A percentile compares a stretch with the other conserved stretches of the same genome.
Conservation (phyloP, 2,113 vertebrate genomes). For the Jacana jacana region DNA sequence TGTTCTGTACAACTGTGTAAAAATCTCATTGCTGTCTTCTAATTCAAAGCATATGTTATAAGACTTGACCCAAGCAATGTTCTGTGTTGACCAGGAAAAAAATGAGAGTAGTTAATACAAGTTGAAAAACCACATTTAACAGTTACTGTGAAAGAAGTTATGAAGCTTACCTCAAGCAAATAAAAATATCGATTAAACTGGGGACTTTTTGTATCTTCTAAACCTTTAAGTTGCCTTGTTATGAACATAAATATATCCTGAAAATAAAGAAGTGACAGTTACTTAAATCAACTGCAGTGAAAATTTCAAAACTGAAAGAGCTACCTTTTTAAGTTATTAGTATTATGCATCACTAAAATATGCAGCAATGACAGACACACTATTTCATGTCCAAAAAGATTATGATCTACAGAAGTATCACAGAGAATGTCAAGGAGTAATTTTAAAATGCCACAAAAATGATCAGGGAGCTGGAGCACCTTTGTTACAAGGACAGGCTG, state of each 20-base stretch:
- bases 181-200: slow-evolving; percentile 99
- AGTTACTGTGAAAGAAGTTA: background rate
- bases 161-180: slow-evolving; percentile 88
- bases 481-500: no score
- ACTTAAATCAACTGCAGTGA: slow-evolving; percentile 12
- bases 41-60: slow-evolving; percentile 99
- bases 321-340: background rate
- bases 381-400: background rate
- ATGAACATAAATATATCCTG: slow-evolving; percentile 99
- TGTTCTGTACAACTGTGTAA: slow-evolving; percentile 96
- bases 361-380: background rate
- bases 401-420: background rate
- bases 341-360: background rate
- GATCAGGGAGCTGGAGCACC: no score
- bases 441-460: background rate
- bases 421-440: background rate
- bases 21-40: slow-evolving; percentile 99
- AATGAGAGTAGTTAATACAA: background rate
- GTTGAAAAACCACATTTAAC: background rate
- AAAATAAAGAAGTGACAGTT: slow-evolving; percentile 18
- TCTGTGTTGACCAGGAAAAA: slow-evolving; percentile 73
- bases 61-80: slow-evolving; percentile 99
- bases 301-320: background rate
- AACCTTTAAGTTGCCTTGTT: slow-evolving; percentile 95
- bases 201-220: slow-evolving; percentile 98